A percentile compares a stretch with the other conserved stretches of the same genome.
These are phyloP conservation scores for Acropora yongei DNA, from an alignment of 64 coral and sea anemone genomes.

Conservation along the genomic window DNA sequence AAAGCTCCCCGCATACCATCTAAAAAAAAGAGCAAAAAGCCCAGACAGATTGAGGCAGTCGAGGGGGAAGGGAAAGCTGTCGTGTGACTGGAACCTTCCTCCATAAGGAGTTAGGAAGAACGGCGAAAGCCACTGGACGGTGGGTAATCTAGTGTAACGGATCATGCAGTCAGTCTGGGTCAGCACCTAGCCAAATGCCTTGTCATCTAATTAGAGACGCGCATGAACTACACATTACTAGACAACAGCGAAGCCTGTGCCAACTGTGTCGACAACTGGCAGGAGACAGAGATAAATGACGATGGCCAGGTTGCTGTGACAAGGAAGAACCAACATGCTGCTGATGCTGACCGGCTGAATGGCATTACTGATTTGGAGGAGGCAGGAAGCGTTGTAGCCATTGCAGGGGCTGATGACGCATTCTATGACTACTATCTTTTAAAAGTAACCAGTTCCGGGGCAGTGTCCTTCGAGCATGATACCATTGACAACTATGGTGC, in stretches of 20 bases:
- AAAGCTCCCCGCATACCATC: no score
- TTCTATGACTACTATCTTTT: slow-evolving; percentile 39
- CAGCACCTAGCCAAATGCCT: background rate
- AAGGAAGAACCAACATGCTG: background rate
- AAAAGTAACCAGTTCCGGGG: slow-evolving; percentile 40
- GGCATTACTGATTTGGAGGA: background rate
- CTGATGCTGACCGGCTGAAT: background rate
- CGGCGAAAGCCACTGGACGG: no score
- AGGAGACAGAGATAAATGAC: slow-evolving; percentile 9
- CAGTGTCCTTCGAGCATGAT: background rate
- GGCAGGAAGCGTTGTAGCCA: slow-evolving; percentile 9
- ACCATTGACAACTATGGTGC: slow-evolving; percentile 32
- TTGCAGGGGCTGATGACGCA: slow-evolving; percentile 32
- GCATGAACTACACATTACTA: background rate
- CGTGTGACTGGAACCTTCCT: no score
- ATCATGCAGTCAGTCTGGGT: no score
- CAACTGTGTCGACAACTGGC: slow-evolving; percentile 48
- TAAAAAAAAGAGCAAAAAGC: no score
- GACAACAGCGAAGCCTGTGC: slow-evolving; percentile 15
- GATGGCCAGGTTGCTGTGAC: slow-evolving; percentile 21
- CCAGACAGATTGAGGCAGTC: no score
- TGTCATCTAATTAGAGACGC: background rate
- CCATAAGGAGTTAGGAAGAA: no score
- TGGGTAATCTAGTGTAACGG: no score
- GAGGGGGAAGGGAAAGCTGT: no score